Percentiles rank a stretch among this genome's conserved stretches.
These are phyloP conservation scores for Homarus gammarus DNA, from an alignment of 2,888 invertebrate species.

Conservation along the genomic window DNA sequence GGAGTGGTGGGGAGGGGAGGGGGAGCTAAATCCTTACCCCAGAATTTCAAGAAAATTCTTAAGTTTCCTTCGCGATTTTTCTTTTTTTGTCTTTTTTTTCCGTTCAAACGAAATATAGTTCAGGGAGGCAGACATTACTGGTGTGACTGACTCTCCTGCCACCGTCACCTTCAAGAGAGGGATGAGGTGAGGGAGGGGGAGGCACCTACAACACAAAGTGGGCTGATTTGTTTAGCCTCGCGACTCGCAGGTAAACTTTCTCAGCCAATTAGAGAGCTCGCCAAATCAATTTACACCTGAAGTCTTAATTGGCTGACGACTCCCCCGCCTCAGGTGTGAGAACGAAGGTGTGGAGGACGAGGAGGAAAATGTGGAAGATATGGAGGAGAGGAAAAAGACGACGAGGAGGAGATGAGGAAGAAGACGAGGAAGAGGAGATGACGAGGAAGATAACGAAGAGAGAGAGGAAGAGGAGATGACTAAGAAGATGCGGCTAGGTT, in stretches of 20 bases:
- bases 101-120: too few species aligned
- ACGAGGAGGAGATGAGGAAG: background rate
- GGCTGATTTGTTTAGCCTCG: slow-evolving; percentile 19
- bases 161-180: too few species aligned
- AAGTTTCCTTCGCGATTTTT: too few species aligned
- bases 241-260: slow-evolving; percentile 37
- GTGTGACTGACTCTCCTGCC: too few species aligned
- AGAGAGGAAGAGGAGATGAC: background rate
- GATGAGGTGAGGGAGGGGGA: background rate
- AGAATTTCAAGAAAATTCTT: too few species aligned
- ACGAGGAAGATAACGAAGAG: background rate
- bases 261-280: slow-evolving; percentile 26
- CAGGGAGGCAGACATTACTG: too few species aligned
- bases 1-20: background rate
- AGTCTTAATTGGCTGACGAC: slow-evolving; percentile 28
- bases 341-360: background rate
- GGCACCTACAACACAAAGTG: background rate
- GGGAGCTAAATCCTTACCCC: too few species aligned
- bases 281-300: slow-evolving; percentile 30
- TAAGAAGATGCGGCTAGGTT: too few species aligned
- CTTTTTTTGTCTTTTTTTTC: too few species aligned
- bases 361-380: background rate
- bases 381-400: background rate
- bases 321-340: slow-evolving; percentile 17
- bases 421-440: background rate